Evolutionary conservation across 2,113 vertebrate genomes (phyloP).

Genomic region (Dicaeum eximium): DNA sequence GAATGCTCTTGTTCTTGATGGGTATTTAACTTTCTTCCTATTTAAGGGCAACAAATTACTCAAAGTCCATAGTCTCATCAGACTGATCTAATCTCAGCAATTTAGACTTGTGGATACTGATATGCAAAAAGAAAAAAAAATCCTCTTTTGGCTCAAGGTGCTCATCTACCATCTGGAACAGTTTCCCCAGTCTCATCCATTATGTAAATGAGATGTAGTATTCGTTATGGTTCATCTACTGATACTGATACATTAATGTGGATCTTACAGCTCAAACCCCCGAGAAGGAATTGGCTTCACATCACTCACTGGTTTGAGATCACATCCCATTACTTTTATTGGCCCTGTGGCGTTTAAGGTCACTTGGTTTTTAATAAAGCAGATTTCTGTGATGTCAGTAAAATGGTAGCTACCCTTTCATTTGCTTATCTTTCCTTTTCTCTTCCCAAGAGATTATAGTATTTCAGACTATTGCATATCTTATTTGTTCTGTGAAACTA

Average conservation of each 20-base stretch:
- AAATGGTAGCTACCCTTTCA: not conserved
- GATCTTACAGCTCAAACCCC: conserved; percentile 33
- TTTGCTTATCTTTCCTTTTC: not conserved
- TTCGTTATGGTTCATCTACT: conserved; percentile 66
- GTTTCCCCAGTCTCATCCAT: conserved; percentile 53
- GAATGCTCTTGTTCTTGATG: not conserved
- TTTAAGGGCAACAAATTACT: not conserved
- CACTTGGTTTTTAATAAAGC: conserved; percentile 24
- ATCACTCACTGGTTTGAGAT: conserved; percentile 53
- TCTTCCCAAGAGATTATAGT: not conserved
- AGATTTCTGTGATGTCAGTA: not conserved
- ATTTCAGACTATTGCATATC: not conserved
- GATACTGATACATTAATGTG: conserved; percentile 61
- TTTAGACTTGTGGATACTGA: not conserved
- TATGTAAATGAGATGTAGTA: conserved; percentile 70
- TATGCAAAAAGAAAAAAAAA: not conserved
- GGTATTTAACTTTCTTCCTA: not conserved
- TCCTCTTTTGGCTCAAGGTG: conserved; percentile 66
- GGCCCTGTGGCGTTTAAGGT: conserved; percentile 46
- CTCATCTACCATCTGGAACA: conserved; percentile 70
- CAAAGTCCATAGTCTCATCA: not conserved
- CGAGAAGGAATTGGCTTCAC: conserved; percentile 49
- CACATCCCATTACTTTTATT: conserved; percentile 64
- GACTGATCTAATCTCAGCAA: not conserved
- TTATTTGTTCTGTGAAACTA: not conserved